Percentiles rank a stretch among this genome's conserved stretches.
Conservation (phyloP, 2,888 invertebrate genomes). For the Pachydiplax longipennis region DNA sequence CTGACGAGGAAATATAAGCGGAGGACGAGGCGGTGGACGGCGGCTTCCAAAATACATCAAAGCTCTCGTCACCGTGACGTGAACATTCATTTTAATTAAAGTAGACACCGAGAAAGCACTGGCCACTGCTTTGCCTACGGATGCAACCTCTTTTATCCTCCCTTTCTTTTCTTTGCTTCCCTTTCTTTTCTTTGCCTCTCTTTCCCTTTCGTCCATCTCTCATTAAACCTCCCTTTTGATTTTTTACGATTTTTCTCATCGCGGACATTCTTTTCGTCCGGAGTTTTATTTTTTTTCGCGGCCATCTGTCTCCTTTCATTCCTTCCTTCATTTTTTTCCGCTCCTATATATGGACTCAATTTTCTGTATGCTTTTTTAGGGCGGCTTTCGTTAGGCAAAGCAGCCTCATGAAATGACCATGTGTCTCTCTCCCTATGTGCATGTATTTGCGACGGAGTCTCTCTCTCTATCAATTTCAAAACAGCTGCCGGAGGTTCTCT, state of each 20-base stretch:
- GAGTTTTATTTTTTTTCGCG: not conserved
- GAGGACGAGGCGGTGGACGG: not conserved
- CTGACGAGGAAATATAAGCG: not conserved
- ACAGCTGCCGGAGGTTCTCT: too few species aligned
- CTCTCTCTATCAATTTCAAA: too few species aligned
- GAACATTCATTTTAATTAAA: constrained; percentile 34
- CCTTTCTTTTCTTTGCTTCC: not conserved
- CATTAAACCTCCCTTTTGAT: not conserved
- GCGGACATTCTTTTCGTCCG: not conserved
- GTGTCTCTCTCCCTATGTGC: too few species aligned
- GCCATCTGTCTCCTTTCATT: not conserved
- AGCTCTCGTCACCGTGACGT: not conserved
- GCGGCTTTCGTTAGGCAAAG: too few species aligned
- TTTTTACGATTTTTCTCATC: not conserved
- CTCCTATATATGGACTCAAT: not conserved
- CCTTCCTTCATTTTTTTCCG: not conserved
- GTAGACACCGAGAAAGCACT: not conserved
- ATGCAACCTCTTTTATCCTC: not conserved
- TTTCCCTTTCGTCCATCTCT: not conserved
- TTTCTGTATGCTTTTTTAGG: too few species aligned
- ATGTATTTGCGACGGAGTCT: too few species aligned
- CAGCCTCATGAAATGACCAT: too few species aligned
- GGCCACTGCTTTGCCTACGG: not conserved
- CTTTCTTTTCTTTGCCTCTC: not conserved
- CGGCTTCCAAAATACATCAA: constrained; percentile 9